Base-by-base conservation (phyloP, 2,888 invertebrate species). In the Mythimna albipuncta region DNA sequence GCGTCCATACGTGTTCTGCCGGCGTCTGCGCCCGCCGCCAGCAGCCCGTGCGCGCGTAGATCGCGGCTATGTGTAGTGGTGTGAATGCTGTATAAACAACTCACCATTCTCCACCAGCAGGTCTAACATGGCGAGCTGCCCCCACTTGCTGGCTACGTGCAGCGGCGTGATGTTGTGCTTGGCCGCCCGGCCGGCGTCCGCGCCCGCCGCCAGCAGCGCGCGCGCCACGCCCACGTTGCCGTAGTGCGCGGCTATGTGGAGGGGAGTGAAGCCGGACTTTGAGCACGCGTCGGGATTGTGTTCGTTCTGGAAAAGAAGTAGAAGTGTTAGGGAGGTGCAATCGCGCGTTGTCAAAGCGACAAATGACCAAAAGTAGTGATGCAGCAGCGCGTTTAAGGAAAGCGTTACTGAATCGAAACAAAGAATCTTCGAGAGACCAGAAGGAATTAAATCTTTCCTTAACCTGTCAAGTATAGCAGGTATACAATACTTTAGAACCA, bases 121-220 rank as follows among this genome's bases (percentile, higher is more conserved):
- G 73, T 98, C 97, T 44, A 99, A 98, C 98, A 99, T 99, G 85
- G 98, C 98, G 85, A 98, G 97, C 93, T 99, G 99, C 11, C 99
- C 99, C 99, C 99, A 99, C 96, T 99, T 99, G 89, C 99, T 98
- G 59, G 99, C 99, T 54, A 99, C 99, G 93, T 99, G 99, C 67
- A 99, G 96, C 0, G 99, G 99, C n/a, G 99, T 99, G 89, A 99
- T 99, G 93, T 98, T 98, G 95, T 99, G 99, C 97, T 99, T 99
- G 44, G 99, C 99, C 72, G 98, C 98, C 89, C 98, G 98, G 93
- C 99, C 99, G 21, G 99, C 98, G 96, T 99, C 99, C 0, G 99
- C 99, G 47, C 99, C 99, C 88, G 98, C 98, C 77, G 98, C 97
- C 67, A 99, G 97, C 64, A 99, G 96, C 69, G 99, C 97, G 79